These are phyloP conservation scores for Actinemys pallida DNA, from an alignment of 2,113 vertebrate genomes.

Conservation along the genomic window DNA sequence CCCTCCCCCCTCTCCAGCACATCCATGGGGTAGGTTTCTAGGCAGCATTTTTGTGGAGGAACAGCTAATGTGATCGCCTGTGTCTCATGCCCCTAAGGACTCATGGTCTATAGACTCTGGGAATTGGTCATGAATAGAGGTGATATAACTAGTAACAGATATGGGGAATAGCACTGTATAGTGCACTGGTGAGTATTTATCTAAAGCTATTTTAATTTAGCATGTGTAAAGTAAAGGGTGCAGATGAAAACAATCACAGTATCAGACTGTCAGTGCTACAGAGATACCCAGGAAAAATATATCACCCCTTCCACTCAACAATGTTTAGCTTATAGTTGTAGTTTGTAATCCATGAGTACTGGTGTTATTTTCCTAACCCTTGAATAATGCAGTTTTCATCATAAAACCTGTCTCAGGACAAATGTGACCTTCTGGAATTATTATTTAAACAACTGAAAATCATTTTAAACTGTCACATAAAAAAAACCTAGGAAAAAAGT, in stretches of 20 bases:
- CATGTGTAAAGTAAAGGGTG: background rate
- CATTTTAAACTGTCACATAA: background rate
- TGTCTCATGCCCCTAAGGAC: background rate
- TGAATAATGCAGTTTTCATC: background rate
- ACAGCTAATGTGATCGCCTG: background rate
- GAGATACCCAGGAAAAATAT: no score
- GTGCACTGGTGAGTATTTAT: no score
- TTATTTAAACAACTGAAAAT: background rate
- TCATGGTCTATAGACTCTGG: background rate
- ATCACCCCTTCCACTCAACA: background rate
- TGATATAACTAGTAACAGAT: background rate
- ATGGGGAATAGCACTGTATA: background rate
- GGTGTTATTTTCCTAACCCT: background rate
- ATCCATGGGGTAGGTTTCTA: background rate
- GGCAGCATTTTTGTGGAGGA: background rate
- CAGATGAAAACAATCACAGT: background rate
- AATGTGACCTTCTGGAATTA: background rate
- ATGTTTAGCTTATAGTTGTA: background rate
- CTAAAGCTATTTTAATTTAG: no score
- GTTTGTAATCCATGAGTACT: background rate
- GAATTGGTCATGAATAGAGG: background rate
- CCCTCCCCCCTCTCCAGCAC: background rate
- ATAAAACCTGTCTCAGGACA: background rate
- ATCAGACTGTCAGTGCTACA: background rate
- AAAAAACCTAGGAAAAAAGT: background rate